Evolutionary conservation across 2,888 invertebrate species (phyloP).

Genomic region (Chaetoderma sp.): DNA sequence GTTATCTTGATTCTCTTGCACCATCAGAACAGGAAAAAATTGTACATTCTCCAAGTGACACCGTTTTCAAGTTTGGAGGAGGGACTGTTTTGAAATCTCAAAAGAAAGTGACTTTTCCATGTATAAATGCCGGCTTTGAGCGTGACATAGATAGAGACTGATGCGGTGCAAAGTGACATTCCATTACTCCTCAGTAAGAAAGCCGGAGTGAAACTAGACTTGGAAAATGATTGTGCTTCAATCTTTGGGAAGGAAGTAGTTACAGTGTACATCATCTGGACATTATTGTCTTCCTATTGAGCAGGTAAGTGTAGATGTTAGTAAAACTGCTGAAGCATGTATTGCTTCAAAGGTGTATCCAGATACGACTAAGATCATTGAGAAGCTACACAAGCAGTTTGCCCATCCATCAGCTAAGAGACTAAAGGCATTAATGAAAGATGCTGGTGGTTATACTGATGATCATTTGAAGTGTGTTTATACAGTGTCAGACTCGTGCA

Average conservation of each 20-base stretch:
- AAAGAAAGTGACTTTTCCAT: slow-evolving; percentile 23
- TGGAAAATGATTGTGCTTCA: slow-evolving; percentile 35
- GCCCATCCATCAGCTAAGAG: slow-evolving; percentile 35
- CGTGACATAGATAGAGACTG: slow-evolving; percentile 24
- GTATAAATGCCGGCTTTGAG: slow-evolving; percentile 16
- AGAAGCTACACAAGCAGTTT: slow-evolving; percentile 40
- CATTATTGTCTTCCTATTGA: background rate
- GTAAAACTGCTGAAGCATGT: too few species aligned
- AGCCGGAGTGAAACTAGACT: slow-evolving; percentile 32
- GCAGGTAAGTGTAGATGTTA: background rate
- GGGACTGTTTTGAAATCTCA: slow-evolving; percentile 27
- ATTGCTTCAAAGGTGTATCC: background rate
- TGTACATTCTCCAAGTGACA: background rate
- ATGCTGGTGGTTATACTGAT: slow-evolving; percentile 23
- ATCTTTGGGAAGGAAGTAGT: slow-evolving; percentile 32
- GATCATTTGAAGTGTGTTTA: slow-evolving; percentile 19
- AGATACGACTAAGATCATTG: slow-evolving; percentile 13
- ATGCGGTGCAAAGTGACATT: slow-evolving; percentile 30
- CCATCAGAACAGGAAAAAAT: background rate
- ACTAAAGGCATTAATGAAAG: slow-evolving; percentile 25
- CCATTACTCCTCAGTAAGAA: slow-evolving; percentile 28
- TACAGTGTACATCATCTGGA: background rate
- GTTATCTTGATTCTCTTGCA: slow-evolving; percentile 25
- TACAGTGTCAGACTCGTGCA: slow-evolving; percentile 20
- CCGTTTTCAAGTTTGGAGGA: slow-evolving; percentile 23